phyloP scores from a whole-genome alignment of 2,113 vertebrate genomes.

The Aegotheles bennettii region DNA sequence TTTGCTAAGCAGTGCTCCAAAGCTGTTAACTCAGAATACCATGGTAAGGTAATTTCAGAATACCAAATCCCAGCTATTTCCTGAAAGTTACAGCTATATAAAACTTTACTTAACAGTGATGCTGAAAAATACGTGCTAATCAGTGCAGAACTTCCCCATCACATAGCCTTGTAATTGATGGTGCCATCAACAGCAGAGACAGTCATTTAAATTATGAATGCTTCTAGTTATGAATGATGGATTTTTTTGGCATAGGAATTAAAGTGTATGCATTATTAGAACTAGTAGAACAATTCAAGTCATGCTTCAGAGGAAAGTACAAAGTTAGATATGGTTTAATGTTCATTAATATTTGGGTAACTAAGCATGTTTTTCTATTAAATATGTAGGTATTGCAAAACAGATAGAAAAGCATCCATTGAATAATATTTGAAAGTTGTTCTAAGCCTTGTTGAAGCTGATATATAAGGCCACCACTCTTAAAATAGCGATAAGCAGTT shows the following conservation, averaged over 20 bases:
- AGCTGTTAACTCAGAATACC: not conserved
- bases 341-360: not conserved
- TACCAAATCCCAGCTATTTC: not conserved
- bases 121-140: slow-evolving; percentile 49
- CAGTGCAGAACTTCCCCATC: not conserved
- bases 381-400: not conserved
- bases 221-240: slow-evolving; percentile 43
- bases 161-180: slow-evolving; percentile 34
- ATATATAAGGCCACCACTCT: not conserved
- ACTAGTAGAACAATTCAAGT: not conserved
- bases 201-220: slow-evolving; percentile 48
- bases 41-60: slow-evolving; percentile 5
- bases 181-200: slow-evolving; percentile 35
- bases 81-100: slow-evolving; percentile 10
- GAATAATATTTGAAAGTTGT: not conserved
- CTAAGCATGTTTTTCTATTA: not conserved
- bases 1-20: not conserved
- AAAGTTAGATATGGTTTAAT: not conserved
- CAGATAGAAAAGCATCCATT: not conserved
- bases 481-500: not conserved
- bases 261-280: slow-evolving; percentile 23
- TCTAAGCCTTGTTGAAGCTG: not conserved
- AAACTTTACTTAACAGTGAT: not conserved
- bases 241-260: slow-evolving; percentile 3
- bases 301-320: slow-evolving; percentile 1